Evolutionary conservation across 1,140 invertebrate genomes (phyloP).

Genomic region (Paracyclopina nana): DNA sequence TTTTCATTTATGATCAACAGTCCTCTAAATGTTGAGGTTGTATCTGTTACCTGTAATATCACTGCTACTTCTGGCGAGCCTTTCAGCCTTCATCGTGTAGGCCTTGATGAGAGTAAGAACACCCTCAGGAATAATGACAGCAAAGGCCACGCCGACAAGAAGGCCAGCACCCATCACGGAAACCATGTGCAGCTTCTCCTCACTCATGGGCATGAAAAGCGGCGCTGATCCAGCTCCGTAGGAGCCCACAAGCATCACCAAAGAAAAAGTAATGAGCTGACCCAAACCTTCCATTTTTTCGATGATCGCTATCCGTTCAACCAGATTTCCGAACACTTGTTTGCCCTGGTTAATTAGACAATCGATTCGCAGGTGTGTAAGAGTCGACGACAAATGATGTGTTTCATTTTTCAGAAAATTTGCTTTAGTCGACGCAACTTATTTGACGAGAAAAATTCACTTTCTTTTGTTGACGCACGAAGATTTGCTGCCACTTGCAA

Average conservation of each 20-base stretch:
- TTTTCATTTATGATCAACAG: too few relatives aligned
- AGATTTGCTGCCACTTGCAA: too few relatives aligned
- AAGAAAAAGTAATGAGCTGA: slow-evolving; percentile 20
- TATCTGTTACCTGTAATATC: slow-evolving; percentile 6
- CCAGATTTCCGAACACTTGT: too few relatives aligned
- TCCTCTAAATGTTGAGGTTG: slow-evolving; percentile 6
- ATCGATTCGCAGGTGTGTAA: too few relatives aligned
- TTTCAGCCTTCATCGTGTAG: slow-evolving; percentile 18
- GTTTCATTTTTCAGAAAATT: too few relatives aligned
- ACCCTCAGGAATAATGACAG: slow-evolving; percentile 97
- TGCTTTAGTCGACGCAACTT: too few relatives aligned
- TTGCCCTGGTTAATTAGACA: too few relatives aligned
- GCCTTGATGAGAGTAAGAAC: slow-evolving; percentile 51
- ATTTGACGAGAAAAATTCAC: too few relatives aligned
- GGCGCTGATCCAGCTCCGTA: slow-evolving; percentile 82
- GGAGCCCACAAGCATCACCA: slow-evolving; percentile 81
- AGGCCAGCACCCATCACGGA: slow-evolving; percentile 89
- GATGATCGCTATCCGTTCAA: too few relatives aligned
- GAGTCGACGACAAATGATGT: too few relatives aligned
- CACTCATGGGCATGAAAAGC: slow-evolving; percentile 56
- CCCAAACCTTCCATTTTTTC: too few relatives aligned
- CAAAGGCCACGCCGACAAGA: slow-evolving; percentile 87
- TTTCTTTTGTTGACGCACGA: too few relatives aligned
- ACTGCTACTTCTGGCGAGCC: slow-evolving; percentile 11
- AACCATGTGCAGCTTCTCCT: slow-evolving; percentile 82